phyloP scores from a whole-genome alignment of 2,113 vertebrate genomes.

The Amazona guildingii region DNA sequence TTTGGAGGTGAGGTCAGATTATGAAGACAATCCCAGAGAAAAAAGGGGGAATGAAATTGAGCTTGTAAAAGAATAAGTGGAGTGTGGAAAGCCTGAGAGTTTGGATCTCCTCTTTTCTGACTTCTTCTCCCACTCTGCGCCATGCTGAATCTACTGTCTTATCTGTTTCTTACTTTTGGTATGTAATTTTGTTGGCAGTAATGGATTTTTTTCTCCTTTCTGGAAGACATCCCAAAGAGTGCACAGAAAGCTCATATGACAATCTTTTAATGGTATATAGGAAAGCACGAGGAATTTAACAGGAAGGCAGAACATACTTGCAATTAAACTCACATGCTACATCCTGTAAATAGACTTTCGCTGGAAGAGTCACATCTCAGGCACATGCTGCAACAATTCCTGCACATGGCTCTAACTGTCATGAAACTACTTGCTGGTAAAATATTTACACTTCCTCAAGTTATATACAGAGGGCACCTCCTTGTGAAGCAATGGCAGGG shows the following conservation, averaged over 20 bases:
- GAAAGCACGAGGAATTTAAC: conserved; percentile 31
- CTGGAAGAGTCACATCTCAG: conserved; percentile 2
- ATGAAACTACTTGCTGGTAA: background rate
- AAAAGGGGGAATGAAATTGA: background rate
- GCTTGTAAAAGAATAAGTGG: background rate
- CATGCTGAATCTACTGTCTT: conserved; percentile 30
- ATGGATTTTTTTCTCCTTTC: conserved; percentile 8
- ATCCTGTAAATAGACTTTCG: conserved; percentile 34
- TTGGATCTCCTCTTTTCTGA: background rate
- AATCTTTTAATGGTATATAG: conserved; percentile 39
- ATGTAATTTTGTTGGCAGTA: conserved; percentile 48
- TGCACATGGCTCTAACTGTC: background rate
- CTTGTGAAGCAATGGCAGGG: background rate
- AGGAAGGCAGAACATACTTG: conserved; percentile 28
- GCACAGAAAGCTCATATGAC: conserved; percentile 11
- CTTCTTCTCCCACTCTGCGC: background rate
- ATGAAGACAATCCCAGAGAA: background rate
- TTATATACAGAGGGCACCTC: background rate
- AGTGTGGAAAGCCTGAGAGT: background rate
- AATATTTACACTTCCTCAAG: background rate
- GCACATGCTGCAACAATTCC: conserved; percentile 15
- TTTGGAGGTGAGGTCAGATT: background rate
- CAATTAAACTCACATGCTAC: conserved; percentile 59
- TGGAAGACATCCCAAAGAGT: conserved; percentile 29
- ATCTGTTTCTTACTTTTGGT: conserved; percentile 53